A percentile compares a stretch with the other conserved stretches of the same genome.
These are phyloP conservation scores for Linnaemya vulpina DNA, from an alignment of 2,888 invertebrate species.

Conservation along the genomic window DNA sequence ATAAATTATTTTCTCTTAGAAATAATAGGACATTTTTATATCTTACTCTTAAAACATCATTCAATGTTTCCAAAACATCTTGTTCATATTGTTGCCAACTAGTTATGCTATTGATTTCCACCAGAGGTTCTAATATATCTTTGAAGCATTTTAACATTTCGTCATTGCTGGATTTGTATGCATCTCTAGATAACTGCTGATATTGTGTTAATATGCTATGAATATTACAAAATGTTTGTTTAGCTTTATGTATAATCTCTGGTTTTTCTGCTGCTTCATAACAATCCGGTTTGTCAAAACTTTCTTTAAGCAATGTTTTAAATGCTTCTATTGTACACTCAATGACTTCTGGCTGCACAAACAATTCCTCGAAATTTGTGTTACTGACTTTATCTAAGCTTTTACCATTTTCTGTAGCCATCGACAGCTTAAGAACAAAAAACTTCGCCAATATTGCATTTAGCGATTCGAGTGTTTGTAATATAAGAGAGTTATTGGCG, in stretches of 20 bases:
- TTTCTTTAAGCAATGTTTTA: conserved; percentile 55
- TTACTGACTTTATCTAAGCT: conserved; percentile 70
- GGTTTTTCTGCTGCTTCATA: conserved; percentile 73
- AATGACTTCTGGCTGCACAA: conserved; percentile 79
- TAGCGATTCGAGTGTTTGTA: conserved; percentile 85
- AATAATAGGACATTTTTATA: neutral
- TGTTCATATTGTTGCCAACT: conserved; percentile 80
- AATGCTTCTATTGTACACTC: conserved; percentile 81
- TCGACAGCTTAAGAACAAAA: conserved; percentile 72
- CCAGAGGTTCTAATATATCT: conserved; percentile 79
- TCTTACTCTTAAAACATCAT: conserved; percentile 78
- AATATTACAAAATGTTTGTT: conserved; percentile 82
- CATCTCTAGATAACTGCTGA: conserved; percentile 77
- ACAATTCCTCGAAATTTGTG: conserved; percentile 77
- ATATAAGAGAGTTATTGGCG: conserved; percentile 86
- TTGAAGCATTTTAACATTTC: conserved; percentile 76
- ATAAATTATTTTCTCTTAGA: neutral
- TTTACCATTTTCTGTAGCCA: conserved; percentile 47
- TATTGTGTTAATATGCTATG: conserved; percentile 81
- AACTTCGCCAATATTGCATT: conserved; percentile 84
- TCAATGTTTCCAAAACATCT: conserved; percentile 80
- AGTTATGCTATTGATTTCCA: conserved; percentile 78
- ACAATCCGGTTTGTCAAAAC: conserved; percentile 62
- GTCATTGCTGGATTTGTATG: conserved; percentile 76
- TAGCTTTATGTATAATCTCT: conserved; percentile 79